These are phyloP conservation scores for Manduca sexta DNA, from an alignment of 1,140 invertebrate species.

Conservation along the genomic window DNA sequence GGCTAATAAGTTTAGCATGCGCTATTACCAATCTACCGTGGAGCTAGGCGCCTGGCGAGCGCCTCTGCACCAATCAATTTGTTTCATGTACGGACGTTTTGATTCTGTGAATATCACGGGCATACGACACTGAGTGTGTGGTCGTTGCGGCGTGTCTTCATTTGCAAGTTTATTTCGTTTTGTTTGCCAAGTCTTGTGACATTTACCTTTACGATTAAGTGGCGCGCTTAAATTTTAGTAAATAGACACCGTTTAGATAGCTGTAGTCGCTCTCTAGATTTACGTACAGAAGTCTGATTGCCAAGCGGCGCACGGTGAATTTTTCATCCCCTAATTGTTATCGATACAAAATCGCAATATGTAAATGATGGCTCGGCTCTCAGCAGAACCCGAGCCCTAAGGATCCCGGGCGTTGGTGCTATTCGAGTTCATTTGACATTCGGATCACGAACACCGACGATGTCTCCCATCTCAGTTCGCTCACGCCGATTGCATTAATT, in stretches of 20 bases:
- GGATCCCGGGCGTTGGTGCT: constrained; percentile 34
- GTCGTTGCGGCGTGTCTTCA: constrained; percentile 40
- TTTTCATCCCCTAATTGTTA: constrained; percentile 51
- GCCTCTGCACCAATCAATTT: constrained; percentile 64
- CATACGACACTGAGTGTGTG: constrained; percentile 26
- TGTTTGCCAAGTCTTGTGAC: constrained; percentile 24
- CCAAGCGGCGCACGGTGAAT: constrained; percentile 22
- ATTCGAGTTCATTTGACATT: constrained; percentile 59
- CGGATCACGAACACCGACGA: constrained; percentile 61
- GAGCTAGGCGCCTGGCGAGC: constrained; percentile 44
- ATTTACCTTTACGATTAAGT: constrained; percentile 14
- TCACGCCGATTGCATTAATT: constrained; percentile 68
- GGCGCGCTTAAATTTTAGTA: constrained; percentile 8
- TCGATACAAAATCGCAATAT: constrained; percentile 62
- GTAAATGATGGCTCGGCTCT: constrained; percentile 50
- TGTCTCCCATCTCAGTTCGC: constrained; percentile 62
- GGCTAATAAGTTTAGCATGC: constrained; percentile 70
- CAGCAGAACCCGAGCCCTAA: constrained; percentile 21
- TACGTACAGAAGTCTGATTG: constrained; percentile 18
- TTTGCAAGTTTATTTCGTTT: constrained; percentile 38
- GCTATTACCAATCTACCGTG: constrained; percentile 68
- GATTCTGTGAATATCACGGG: constrained; percentile 49
- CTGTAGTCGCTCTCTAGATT: constrained; percentile 6
- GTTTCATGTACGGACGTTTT: constrained; percentile 61
- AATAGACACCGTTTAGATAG: constrained; percentile 6